Evolutionary conservation across 2,888 invertebrate species (phyloP), one percentile per base, ranked within the genome.

Genomic region (Ennomos fuscantarius): DNA sequence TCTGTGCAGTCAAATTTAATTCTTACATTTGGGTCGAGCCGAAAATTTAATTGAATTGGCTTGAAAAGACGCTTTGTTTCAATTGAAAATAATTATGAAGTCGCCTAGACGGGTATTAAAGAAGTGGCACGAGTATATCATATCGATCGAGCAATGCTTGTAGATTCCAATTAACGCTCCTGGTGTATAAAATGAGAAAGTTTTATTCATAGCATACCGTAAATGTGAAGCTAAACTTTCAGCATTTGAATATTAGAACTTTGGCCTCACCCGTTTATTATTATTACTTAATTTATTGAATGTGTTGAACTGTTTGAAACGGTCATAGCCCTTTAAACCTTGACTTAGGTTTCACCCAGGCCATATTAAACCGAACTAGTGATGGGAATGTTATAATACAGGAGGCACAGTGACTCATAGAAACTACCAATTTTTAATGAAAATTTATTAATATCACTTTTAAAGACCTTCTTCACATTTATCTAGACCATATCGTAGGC

Each of bases 161-260:
- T n/a, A n/a, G n/a, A n/a, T n/a, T 6, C 36, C 0, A 11, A 11
- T 39, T 13, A 2, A 39, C 33, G 40, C 15, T 33, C 13, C 10
- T 34, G n/a, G n/a, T 13, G 24, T 33, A 36, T 39, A 49, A 55
- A 45, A 55, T 55, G 42, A 49, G 44, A 49, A 55, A 55, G 55
- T 44, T 40, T 24, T 31, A 41, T 33, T n/a, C n/a, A 31, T 42
- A 41, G 9, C 24, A 12, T 53, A 43, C 35, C 8, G 40, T 45
- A 44, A 49, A 44, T 49, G 45, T 45, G 39, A 45, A 44, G 10
- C 24, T 48, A 40, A 46, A 42, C 50, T 51, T 51, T 46, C 12
- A 39, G 39, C 11, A 31, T 31, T 50, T 55, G 55, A 55, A 24
- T 24, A 24, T 24, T 6, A 24, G 24, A 24, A 55, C 44, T 51